These are phyloP conservation scores for Leptoclinus maculatus DNA, from an alignment of 2,797 vertebrate species.

Conservation along the genomic window DNA sequence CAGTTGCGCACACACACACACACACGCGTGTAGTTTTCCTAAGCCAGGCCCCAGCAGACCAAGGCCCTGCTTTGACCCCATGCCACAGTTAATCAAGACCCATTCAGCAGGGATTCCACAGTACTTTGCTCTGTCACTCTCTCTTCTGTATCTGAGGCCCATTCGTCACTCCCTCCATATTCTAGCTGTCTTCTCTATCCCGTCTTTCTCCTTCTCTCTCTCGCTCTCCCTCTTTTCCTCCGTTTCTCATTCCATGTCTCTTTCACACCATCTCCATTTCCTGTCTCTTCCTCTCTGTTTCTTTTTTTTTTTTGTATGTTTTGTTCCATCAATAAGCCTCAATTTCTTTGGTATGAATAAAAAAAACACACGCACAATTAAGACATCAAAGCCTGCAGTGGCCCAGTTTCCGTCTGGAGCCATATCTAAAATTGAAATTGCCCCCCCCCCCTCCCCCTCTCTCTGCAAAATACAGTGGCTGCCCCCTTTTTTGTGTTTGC, in stretches of 20 bases:
- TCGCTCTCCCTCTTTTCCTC: constrained; percentile 29
- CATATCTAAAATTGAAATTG: constrained; percentile 76
- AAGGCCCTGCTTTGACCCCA: constrained; percentile 64
- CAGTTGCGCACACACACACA: constrained; percentile 9
- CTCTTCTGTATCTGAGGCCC: constrained; percentile 38
- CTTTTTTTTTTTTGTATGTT: constrained; percentile 49
- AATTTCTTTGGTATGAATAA: constrained; percentile 58
- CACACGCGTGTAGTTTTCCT: constrained; percentile 20
- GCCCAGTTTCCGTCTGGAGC: constrained; percentile 78
- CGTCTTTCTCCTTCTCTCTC: constrained; percentile 22
- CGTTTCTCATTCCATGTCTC: constrained; percentile 33
- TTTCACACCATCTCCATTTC: constrained; percentile 48
- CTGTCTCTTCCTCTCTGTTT: constrained; percentile 23
- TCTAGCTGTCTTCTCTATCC: constrained; percentile 18
- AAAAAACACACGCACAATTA: constrained; percentile 71
- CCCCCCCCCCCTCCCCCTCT: constrained; percentile 23
- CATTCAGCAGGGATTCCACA: constrained; percentile 65
- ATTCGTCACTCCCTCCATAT: constrained; percentile 50
- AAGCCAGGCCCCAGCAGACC: constrained; percentile 48
- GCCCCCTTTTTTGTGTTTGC: constrained; percentile 56
- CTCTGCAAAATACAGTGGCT: constrained; percentile 44
- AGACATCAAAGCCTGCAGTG: constrained; percentile 81
- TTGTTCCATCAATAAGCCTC: constrained; percentile 73
- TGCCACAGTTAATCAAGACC: constrained; percentile 72
- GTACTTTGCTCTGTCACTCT: constrained; percentile 66